These are phyloP conservation scores for Drosophila affinis DNA, from an alignment of 2,888 invertebrate genomes.

Conservation along the genomic window DNA sequence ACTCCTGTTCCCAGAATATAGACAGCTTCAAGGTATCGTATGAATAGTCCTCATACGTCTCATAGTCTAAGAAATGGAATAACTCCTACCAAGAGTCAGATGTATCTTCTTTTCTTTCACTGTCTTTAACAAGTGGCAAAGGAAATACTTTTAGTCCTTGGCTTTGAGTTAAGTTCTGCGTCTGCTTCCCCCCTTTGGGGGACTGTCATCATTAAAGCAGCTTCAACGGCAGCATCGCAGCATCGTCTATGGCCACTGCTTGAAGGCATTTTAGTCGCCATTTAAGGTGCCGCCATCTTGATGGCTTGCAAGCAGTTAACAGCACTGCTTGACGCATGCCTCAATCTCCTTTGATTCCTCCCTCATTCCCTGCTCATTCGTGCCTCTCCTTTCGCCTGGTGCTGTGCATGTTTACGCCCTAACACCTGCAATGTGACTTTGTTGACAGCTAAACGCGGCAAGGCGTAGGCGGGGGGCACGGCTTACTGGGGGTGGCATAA, in stretches of 20 bases:
- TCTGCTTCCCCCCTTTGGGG: constrained; percentile 1
- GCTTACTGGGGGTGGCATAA: not conserved
- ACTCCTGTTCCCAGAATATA: no score
- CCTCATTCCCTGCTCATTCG: not conserved
- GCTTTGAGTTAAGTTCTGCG: constrained; percentile 28
- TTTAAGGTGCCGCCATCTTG: constrained; percentile 35
- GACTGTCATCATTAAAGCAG: constrained; percentile 39
- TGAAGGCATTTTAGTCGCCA: constrained; percentile 55
- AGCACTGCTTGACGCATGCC: constrained; percentile 26
- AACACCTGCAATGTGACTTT: constrained; percentile 55
- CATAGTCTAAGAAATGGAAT: no score
- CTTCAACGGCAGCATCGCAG: constrained; percentile 15
- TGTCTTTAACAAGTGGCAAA: constrained; percentile 5
- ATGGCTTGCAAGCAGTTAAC: constrained; percentile 28
- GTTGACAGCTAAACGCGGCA: constrained; percentile 32
- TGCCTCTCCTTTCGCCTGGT: not conserved
- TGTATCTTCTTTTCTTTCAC: not conserved
- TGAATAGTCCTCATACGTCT: no score
- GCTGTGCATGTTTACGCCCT: constrained; percentile 49
- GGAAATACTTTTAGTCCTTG: constrained; percentile 32
- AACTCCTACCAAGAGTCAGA: no score
- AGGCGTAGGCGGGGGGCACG: not conserved
- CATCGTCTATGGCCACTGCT: constrained; percentile 36
- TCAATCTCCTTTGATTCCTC: not conserved
- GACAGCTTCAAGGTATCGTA: no score